A percentile compares a stretch with the other conserved stretches of the same genome.
Conservation (phyloP, 2,888 invertebrate species). For the Argyresthia goedartella region DNA sequence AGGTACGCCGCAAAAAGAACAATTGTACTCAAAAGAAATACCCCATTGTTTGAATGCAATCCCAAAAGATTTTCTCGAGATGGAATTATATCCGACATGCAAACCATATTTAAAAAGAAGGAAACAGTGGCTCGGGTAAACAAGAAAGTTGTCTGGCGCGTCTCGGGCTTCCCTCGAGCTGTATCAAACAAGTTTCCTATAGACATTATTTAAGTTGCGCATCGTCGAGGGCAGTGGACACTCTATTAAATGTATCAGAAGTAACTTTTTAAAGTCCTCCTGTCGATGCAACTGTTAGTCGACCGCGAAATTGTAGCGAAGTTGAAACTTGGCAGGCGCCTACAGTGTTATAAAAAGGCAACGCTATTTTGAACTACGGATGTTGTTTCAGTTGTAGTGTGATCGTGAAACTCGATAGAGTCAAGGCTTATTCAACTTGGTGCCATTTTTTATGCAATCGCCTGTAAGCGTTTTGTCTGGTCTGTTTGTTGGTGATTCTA, state of each 20-base stretch:
- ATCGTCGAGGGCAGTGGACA: slow-evolving; percentile 30
- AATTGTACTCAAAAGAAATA: slow-evolving; percentile 41
- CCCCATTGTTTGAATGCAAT: slow-evolving; percentile 42
- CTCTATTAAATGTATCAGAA: slow-evolving; percentile 54
- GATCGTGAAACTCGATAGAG: slow-evolving; percentile 1
- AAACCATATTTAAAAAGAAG: slow-evolving; percentile 48
- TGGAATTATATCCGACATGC: slow-evolving; percentile 48
- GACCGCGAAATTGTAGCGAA: slow-evolving; percentile 48
- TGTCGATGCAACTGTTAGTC: slow-evolving; percentile 41
- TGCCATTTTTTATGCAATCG: background rate
- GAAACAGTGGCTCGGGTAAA: slow-evolving; percentile 45
- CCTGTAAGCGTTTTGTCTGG: too few relatives aligned
- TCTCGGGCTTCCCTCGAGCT: slow-evolving; percentile 30
- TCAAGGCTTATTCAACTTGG: slow-evolving; percentile 2
- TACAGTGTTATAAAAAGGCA: slow-evolving; percentile 51
- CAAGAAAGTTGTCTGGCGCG: slow-evolving; percentile 42
- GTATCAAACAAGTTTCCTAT: slow-evolving; percentile 51
- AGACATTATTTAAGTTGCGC: slow-evolving; percentile 58
- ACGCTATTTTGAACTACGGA: background rate
- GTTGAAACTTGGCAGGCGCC: slow-evolving; percentile 50
- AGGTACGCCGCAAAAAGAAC: slow-evolving; percentile 34
- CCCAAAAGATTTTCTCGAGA: slow-evolving; percentile 46
- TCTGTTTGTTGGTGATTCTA: too few relatives aligned
- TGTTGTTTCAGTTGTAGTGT: slow-evolving; percentile 3
- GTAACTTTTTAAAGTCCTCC: slow-evolving; percentile 48